Conservation (phyloP, 2,113 vertebrate species). For the Campylomormyrus numenius region DNA sequence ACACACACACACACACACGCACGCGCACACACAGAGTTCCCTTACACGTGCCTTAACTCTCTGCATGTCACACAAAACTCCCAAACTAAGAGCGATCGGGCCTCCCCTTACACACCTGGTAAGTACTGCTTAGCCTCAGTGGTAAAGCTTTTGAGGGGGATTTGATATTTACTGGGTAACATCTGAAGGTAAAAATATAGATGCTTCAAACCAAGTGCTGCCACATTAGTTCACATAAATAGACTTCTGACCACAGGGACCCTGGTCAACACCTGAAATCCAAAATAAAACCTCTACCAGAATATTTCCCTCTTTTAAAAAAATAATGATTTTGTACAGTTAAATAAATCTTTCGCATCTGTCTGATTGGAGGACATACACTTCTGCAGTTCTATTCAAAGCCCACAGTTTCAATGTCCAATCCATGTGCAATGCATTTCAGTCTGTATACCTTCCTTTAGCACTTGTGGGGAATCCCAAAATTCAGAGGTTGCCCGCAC, state of each 20-base stretch:
- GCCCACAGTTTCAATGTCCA: not conserved
- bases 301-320: constrained; percentile 17
- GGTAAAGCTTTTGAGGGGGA: not conserved
- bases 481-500: not conserved
- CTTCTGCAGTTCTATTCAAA: not conserved
- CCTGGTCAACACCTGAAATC: constrained; percentile 1
- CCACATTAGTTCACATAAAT: constrained; percentile 3
- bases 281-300: constrained; percentile 20
- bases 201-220: not conserved
- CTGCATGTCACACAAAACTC: not conserved
- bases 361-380: not conserved
- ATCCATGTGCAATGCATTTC: not conserved
- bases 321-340: constrained; percentile 18
- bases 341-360: constrained; percentile 11
- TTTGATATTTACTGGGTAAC: not conserved
- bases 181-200: constrained; percentile 9
- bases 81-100: not conserved
- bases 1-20: too few relatives aligned
- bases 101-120: not conserved
- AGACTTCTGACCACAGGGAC: not conserved
- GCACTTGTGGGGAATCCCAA: not conserved
- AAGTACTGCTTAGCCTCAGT: not conserved
- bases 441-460: not conserved
- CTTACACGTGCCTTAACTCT: not conserved
- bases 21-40: not conserved